Conservation (phyloP, 2,888 invertebrate species). For the Pycnomerus fuliginosus region DNA sequence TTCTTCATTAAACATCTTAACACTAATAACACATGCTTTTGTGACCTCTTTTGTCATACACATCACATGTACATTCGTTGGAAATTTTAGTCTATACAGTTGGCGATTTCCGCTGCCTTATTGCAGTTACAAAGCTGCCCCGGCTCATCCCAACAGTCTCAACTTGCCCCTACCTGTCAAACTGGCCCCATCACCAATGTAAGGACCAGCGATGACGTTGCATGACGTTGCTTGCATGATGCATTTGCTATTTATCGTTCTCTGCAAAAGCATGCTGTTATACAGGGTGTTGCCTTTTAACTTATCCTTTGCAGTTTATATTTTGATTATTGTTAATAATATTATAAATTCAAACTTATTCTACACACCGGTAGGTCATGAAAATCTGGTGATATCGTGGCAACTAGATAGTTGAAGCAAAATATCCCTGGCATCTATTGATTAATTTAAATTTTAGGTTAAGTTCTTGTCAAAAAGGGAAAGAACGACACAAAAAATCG, state of each 20-base stretch:
- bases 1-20: not conserved
- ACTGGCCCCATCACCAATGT: constrained; percentile 69
- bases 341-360: too few relatives aligned
- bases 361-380: too few relatives aligned
- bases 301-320: too few relatives aligned
- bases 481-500: too few relatives aligned
- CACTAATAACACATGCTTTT: constrained; percentile 19
- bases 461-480: too few relatives aligned
- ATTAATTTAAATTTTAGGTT: too few relatives aligned
- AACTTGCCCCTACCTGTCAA: constrained; percentile 77
- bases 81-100: constrained; percentile 83
- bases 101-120: constrained; percentile 96
- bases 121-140: constrained; percentile 86
- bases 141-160: constrained; percentile 74
- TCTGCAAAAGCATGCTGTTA: constrained; percentile 20
- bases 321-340: too few relatives aligned
- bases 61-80: constrained; percentile 28
- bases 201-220: constrained; percentile 50
- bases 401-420: too few relatives aligned
- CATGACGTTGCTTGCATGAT: constrained; percentile 13
- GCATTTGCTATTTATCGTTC: not conserved
- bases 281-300: too few relatives aligned
- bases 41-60: constrained; percentile 17
- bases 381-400: too few relatives aligned
- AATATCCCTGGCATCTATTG: too few relatives aligned